Evolutionary conservation across 1,140 invertebrate genomes (phyloP).

Genomic region (Drosophila mayri): DNA sequence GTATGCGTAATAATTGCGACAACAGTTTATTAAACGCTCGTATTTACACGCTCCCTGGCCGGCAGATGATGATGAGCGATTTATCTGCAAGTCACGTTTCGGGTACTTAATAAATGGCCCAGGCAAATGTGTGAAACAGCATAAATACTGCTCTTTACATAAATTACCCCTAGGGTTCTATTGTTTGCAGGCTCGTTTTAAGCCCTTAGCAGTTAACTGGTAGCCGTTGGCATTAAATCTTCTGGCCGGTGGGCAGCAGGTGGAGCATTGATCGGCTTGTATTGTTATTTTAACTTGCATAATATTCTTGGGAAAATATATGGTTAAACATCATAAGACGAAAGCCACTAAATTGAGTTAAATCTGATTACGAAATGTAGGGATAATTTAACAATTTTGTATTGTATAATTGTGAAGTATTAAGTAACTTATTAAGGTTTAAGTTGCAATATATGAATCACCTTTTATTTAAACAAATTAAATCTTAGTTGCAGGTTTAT

Average conservation of each 20-base stretch:
- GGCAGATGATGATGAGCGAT: constrained; percentile 45
- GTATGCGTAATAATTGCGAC: constrained; percentile 59
- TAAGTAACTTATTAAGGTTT: neutral
- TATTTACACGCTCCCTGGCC: constrained; percentile 48
- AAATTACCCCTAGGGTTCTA: constrained; percentile 45
- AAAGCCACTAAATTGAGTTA: neutral
- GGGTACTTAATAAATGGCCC: constrained; percentile 60
- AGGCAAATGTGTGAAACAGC: constrained; percentile 60
- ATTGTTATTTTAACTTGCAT: constrained; percentile 28
- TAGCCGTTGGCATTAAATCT: constrained; percentile 27
- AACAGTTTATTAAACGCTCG: constrained; percentile 63
- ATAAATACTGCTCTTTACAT: constrained; percentile 60
- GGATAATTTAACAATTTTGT: neutral
- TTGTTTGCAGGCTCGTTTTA: constrained; percentile 45
- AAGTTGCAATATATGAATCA: too few relatives aligned
- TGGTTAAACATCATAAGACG: too few relatives aligned
- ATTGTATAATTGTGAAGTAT: neutral
- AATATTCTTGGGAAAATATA: constrained; percentile 4
- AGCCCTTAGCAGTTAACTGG: constrained; percentile 46
- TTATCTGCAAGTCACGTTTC: constrained; percentile 62
- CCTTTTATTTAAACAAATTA: neutral
- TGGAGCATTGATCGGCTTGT: constrained; percentile 27
- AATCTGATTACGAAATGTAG: neutral
- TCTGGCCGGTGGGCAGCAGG: constrained; percentile 24
- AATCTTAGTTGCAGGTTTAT: neutral